Evolutionary conservation across 2,888 invertebrate genomes (phyloP).

Genomic region (Mechanitis messenoides): DNA sequence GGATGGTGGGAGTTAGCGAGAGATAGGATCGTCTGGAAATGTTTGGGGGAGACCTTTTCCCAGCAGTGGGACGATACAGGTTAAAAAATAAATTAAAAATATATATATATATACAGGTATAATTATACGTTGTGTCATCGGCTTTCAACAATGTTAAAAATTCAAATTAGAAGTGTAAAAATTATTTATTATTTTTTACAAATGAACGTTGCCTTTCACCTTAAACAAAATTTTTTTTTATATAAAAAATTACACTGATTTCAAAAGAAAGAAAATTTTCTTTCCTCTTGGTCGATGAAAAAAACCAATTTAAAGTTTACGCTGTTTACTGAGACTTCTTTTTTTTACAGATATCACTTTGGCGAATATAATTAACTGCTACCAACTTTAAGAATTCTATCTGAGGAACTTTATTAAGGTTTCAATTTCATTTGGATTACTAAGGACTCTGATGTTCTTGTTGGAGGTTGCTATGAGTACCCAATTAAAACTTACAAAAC

Average conservation of each 20-base stretch:
- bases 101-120: too few species aligned
- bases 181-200: conserved; percentile 9
- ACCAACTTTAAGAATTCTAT: conserved; percentile 37
- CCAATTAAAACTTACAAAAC: conserved; percentile 11
- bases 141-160: too few species aligned
- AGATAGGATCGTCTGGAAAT: too few species aligned
- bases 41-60: too few species aligned
- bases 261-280: conserved; percentile 42
- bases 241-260: conserved; percentile 34
- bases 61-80: too few species aligned
- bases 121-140: too few species aligned
- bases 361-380: conserved; percentile 50
- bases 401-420: conserved; percentile 31
- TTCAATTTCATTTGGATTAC: conserved; percentile 30
- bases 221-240: conserved; percentile 7
- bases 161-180: not conserved
- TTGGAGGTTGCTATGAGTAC: conserved; percentile 12
- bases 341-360: conserved; percentile 50
- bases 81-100: too few species aligned
- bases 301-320: conserved; percentile 56
- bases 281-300: conserved; percentile 39
- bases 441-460: conserved; percentile 20
- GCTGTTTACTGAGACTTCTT: conserved; percentile 51
- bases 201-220: not conserved
- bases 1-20: too few species aligned